Conservation (phyloP, 2,888 invertebrate genomes). For the Creontiades dilutus region DNA sequence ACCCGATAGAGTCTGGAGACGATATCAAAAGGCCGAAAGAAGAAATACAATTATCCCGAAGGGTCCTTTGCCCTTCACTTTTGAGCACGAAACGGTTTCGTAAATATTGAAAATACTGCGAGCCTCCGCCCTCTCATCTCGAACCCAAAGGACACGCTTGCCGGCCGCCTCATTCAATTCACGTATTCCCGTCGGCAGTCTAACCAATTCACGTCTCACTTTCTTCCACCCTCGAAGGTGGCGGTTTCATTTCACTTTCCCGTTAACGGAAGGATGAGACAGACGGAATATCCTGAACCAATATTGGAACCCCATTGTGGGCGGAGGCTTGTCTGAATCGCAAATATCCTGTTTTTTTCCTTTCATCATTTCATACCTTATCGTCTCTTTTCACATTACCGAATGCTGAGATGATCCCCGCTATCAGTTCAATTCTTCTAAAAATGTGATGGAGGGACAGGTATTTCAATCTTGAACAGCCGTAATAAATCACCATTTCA, state of each 20-base stretch:
- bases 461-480: too few species aligned
- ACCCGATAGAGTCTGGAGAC: too few species aligned
- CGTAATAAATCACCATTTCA: too few species aligned
- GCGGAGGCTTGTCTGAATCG: neutral
- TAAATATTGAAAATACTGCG: slow-evolving; percentile 42
- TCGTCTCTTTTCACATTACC: too few species aligned
- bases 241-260: neutral
- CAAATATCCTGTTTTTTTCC: neutral
- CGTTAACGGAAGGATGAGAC: neutral
- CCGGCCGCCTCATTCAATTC: slow-evolving; percentile 32
- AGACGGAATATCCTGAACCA: slow-evolving; percentile 23
- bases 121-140: neutral
- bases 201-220: slow-evolving; percentile 46
- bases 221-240: slow-evolving; percentile 17
- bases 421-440: too few species aligned
- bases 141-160: neutral
- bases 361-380: too few species aligned
- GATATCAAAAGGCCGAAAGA: neutral
- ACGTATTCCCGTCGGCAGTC: slow-evolving; percentile 17
- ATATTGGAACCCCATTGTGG: neutral
- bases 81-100: neutral
- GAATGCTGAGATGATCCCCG: too few species aligned
- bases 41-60: neutral
- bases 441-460: too few species aligned
- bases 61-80: neutral